Evolutionary conservation across 2,888 invertebrate species (phyloP), one percentile per base, ranked within the genome.

Genomic region (Chironomus riparius): DNA sequence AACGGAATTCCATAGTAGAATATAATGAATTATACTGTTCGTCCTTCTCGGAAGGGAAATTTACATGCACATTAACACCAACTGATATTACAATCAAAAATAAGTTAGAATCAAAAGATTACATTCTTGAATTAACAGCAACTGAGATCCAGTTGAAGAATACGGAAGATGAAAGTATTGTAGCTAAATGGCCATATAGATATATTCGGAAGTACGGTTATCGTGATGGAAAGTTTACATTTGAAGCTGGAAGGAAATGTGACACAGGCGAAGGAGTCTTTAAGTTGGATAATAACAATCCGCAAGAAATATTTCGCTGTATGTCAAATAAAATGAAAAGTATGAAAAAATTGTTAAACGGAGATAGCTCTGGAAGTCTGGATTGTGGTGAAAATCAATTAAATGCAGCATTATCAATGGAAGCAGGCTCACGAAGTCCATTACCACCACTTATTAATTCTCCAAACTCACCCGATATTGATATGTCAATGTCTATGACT

Each of bases 1-100:
- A 74, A 74, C 78, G 81, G 6, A 81, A 81, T 38, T 87, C 87
- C 15, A 82, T 82, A 70, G 90, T 93, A 81, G 93, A 94, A 84
- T 93, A 94, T 80, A 94, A 94, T 83, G 94, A 94, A 83, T 85
- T 94, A n/a, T 94, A 94, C 81, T 93, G 92, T 81, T 91, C 93
- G 61, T 92, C 92, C 77, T 84, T 82, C 78, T 92, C 91, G 24
- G 93, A 94, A 84, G 93, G 92, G 71, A 86, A 92, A 15, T 94
- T 93, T 81, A 88, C 89, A 75, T 92, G 94, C 1, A 91, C 88
- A 83, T 86, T 94, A 80, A 89, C 90, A 78, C 86, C 91, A 50
- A 92, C 93, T 0, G 92, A 93, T 77, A 93, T 93, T 2, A 92
- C 93, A 2, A 88, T 87, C 69, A 87, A 92, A 78, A 93, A 93